Conservation (phyloP, 1,140 invertebrate genomes). For the Notospermus geniculatus region DNA sequence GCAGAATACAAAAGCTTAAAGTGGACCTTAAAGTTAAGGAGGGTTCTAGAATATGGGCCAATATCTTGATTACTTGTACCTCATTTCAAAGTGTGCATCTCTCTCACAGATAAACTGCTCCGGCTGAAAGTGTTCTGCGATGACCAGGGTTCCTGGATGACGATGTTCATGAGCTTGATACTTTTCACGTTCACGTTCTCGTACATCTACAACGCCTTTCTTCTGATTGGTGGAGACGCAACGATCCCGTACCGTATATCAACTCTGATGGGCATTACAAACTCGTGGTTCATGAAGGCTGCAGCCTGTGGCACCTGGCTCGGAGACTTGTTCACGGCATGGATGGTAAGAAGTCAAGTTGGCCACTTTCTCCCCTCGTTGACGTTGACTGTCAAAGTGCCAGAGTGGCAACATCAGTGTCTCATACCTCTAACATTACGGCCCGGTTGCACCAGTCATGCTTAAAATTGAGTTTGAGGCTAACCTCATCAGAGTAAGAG, state of each 20-base stretch:
- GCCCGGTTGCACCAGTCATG: no score
- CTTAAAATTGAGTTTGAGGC: no score
- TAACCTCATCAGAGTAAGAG: no score
- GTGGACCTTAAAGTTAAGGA: no score
- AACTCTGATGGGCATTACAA: conserved; percentile 49
- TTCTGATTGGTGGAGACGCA: conserved; percentile 53
- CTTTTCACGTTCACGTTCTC: conserved; percentile 61
- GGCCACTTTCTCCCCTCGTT: no score
- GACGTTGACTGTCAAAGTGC: no score
- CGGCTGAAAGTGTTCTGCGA: conserved; percentile 62
- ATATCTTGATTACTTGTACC: no score
- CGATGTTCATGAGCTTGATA: conserved; percentile 60
- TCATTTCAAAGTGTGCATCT: no score
- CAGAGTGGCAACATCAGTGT: no score
- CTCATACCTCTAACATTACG: no score
- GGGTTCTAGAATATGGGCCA: no score
- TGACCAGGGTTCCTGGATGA: conserved; percentile 63
- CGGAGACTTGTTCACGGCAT: conserved; percentile 62
- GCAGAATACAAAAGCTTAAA: no score
- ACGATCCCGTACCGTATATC: conserved; percentile 51
- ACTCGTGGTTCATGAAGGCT: conserved; percentile 60
- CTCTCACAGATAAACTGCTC: conserved; percentile 56
- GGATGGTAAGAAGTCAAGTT: conserved; percentile 57
- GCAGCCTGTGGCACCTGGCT: conserved; percentile 63
- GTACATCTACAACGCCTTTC: conserved; percentile 59